Percentiles rank a stretch among this genome's conserved stretches.
These are phyloP conservation scores for Kryphioiulus occultus DNA, from an alignment of 2,888 invertebrate genomes.

Conservation along the genomic window DNA sequence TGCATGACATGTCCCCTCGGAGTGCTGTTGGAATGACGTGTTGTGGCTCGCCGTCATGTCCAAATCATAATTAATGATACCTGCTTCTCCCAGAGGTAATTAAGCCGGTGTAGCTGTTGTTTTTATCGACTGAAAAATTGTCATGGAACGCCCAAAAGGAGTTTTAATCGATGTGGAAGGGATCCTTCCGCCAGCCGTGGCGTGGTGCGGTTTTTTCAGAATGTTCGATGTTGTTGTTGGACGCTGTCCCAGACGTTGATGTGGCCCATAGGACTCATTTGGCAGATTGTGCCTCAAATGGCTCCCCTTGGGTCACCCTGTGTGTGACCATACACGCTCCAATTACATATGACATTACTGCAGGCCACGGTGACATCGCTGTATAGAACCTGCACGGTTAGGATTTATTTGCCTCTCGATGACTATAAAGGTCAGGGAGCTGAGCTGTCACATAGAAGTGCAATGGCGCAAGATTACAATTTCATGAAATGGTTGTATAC, in stretches of 20 bases:
- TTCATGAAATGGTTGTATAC: no score
- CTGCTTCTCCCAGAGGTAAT: background rate
- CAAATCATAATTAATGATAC: slow-evolving; percentile 25
- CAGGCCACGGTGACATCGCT: background rate
- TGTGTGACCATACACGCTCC: slow-evolving; percentile 20
- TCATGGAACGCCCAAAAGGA: background rate
- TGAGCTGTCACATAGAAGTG: background rate
- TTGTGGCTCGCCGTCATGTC: background rate
- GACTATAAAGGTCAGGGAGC: background rate
- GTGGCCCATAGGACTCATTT: slow-evolving; percentile 2
- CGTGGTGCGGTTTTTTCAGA: background rate
- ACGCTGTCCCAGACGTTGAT: slow-evolving; percentile 1
- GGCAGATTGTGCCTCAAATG: slow-evolving; percentile 16
- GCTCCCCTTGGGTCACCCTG: background rate
- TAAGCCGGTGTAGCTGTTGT: slow-evolving; percentile 19
- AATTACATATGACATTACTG: background rate
- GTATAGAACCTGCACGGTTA: background rate
- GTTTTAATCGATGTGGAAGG: background rate
- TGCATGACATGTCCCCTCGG: background rate
- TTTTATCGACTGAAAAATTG: slow-evolving; percentile 31
- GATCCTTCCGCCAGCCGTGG: slow-evolving; percentile 4
- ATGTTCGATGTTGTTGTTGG: background rate
- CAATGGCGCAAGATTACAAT: no score
- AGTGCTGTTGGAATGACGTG: background rate
- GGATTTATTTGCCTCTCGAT: background rate